A percentile compares a stretch with the other conserved stretches of the same genome.
phyloP scores from a whole-genome alignment of 2,797 vertebrate genomes.

The Manis pentadactyla region DNA sequence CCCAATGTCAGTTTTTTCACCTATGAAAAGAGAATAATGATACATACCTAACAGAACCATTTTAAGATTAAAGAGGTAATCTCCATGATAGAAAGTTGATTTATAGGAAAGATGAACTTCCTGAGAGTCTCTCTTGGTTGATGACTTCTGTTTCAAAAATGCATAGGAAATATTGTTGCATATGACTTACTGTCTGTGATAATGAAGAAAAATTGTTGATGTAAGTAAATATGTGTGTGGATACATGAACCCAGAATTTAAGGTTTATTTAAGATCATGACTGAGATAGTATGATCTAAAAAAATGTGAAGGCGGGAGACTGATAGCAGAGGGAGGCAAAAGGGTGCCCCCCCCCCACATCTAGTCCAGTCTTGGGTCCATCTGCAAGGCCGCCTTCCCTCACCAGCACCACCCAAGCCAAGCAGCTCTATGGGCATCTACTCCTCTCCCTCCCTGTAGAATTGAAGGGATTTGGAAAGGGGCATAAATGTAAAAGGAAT shows the following conservation, averaged over 20 bases:
- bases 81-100: not conserved
- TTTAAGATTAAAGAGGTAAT: not conserved
- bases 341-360: not conserved
- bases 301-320: not conserved
- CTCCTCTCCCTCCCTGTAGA: not conserved
- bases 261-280: not conserved
- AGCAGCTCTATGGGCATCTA: not conserved
- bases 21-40: not conserved
- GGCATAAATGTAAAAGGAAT: not conserved
- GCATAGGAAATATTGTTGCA: not conserved
- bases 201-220: not conserved
- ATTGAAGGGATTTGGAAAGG: not conserved
- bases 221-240: not conserved
- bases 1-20: not conserved
- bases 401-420: not conserved
- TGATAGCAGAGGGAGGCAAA: not conserved
- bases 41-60: not conserved
- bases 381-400: not conserved
- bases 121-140: not conserved
- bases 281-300: not conserved
- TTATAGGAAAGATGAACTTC: not conserved
- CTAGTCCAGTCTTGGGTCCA: too few relatives aligned
- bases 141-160: not conserved
- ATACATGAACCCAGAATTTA: not conserved
- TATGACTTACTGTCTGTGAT: not conserved